Base-by-base conservation (phyloP, 1,140 invertebrate species). In the Orchesella cincta region DNA sequence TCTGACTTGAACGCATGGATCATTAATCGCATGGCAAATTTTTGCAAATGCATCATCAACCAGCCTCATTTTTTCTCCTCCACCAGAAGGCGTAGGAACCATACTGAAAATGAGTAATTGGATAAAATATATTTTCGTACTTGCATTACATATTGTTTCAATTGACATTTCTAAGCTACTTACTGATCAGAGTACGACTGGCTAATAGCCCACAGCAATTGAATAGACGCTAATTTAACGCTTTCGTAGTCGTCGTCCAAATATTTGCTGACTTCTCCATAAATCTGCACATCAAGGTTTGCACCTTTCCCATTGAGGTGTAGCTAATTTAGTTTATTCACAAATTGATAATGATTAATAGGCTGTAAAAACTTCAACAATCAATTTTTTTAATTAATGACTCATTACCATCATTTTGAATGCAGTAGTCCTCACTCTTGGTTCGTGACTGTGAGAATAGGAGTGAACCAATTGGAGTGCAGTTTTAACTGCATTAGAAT, bases 11-110 rank as follows among this genome's bases (percentile, higher is more conserved):
- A 84, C 82, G 16, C 88, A 95, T n/a, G 97, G 88, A 86, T 99
- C 97, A 83, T 95, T 97, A 54, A 98, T 92, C 14, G 94, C 90
- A 81, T 93, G 92, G 84, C 97, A 99, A 31, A 99, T 92, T 86
- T 96, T 93, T 31, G 93, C 93, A 89, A 99, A 99, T 0, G 96
- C 96, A 86, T 98, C 96, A 86, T 99, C 98, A 29, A 96, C 92
- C 80, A 99, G 87, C 18, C 96, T 89, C 74, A 94, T 90, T 51
- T 93, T 91, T 73, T 86, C 83, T 78, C 90, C 90, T 79, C 92
- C 92, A 74, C 90, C 90, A 78, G 91, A 91, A 73, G 88, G 86
- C 33, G 91, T 84, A 5, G 88, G 87, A 74, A 93, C 88, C 74
- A 90, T 87, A 81, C 91, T 92, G 83, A 76, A 87, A 86, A 77